These are phyloP conservation scores for Cavia porcellus DNA, from an alignment of 2,113 vertebrate species.

Conservation along the genomic window DNA sequence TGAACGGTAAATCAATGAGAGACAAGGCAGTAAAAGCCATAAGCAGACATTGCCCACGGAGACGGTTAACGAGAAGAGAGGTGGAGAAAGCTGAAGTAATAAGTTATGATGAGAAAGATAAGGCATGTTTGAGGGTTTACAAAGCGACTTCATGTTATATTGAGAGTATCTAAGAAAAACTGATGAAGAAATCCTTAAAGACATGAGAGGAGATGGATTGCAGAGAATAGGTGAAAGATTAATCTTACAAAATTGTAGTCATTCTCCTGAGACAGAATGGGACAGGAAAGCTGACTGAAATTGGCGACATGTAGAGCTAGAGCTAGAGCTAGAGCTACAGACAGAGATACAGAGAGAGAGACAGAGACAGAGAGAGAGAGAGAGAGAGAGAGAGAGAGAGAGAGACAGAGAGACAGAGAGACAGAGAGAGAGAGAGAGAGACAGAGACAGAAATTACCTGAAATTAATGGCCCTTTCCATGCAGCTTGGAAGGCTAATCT, in stretches of 20 bases:
- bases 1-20: background rate
- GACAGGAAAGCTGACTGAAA: background rate
- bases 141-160: background rate
- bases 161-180: background rate
- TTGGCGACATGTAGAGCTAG: background rate
- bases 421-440: too few species aligned
- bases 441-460: too few species aligned
- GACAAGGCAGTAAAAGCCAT: background rate
- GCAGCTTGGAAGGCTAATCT: background rate
- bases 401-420: too few species aligned
- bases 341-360: background rate
- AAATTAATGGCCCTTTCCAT: background rate
- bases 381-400: background rate
- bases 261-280: background rate
- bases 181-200: background rate
- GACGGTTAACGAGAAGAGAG: background rate
- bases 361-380: background rate
- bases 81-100: background rate
- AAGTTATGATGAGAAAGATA: constrained; percentile 14
- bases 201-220: background rate
- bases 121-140: background rate
- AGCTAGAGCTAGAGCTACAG: background rate
- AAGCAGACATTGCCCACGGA: background rate
- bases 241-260: background rate
- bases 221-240: background rate